Conservation (phyloP, 2,797 vertebrate genomes). For the Oryzias sinensis region DNA sequence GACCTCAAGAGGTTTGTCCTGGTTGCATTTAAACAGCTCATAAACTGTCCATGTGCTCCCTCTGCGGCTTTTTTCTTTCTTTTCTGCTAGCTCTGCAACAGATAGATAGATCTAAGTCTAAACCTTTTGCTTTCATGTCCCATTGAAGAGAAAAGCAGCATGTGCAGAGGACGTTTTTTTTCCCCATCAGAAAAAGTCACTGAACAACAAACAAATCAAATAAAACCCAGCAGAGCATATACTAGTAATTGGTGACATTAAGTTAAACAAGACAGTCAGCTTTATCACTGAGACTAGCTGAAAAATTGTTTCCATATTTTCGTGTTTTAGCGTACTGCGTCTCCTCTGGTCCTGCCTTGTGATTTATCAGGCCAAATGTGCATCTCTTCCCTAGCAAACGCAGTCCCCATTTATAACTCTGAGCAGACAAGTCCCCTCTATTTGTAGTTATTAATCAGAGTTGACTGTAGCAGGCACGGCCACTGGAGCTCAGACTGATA, state of each 20-base stretch:
- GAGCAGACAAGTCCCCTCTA: slow-evolving; percentile 69
- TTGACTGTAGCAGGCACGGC: slow-evolving; percentile 75
- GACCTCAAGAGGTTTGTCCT: slow-evolving; percentile 56
- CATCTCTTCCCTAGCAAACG: slow-evolving; percentile 70
- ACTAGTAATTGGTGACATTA: slow-evolving; percentile 70
- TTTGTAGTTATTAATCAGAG: slow-evolving; percentile 82
- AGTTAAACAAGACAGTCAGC: slow-evolving; percentile 70
- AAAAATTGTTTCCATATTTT: slow-evolving; percentile 71
- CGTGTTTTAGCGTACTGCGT: slow-evolving; percentile 54
- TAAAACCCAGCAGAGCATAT: slow-evolving; percentile 27
- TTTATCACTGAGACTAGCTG: slow-evolving; percentile 64
- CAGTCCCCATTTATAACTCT: slow-evolving; percentile 70
- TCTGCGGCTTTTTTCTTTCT: slow-evolving; percentile 16
- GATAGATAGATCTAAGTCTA: slow-evolving; percentile 17
- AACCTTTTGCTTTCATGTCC: slow-evolving; percentile 27
- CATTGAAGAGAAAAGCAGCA: slow-evolving; percentile 19
- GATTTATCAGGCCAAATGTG: slow-evolving; percentile 75
- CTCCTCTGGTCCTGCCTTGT: slow-evolving; percentile 51
- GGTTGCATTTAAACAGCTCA: slow-evolving; percentile 51
- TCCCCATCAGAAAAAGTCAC: slow-evolving; percentile 47
- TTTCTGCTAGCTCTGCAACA: slow-evolving; percentile 19
- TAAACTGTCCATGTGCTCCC: slow-evolving; percentile 56
- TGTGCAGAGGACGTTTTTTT: slow-evolving; percentile 11
- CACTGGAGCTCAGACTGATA: slow-evolving; percentile 78
- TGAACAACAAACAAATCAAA: slow-evolving; percentile 1